These are phyloP conservation scores for Aspiorhynchus laticeps DNA, from an alignment of 2,113 vertebrate species.

Conservation along the genomic window DNA sequence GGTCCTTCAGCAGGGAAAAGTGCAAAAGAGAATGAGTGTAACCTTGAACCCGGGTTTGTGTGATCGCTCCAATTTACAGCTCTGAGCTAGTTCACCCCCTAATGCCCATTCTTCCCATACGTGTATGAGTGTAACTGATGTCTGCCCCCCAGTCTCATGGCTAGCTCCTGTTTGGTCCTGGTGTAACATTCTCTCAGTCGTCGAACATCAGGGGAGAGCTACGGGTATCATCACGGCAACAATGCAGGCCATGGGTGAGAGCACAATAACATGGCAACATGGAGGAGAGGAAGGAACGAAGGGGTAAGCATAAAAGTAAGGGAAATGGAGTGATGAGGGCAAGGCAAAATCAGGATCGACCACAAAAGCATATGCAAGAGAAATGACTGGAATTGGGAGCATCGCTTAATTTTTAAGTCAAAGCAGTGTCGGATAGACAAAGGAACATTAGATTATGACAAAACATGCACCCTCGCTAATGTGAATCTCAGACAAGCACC, in stretches of 20 bases:
- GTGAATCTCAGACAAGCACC: constrained; percentile 22
- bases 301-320: constrained; percentile 18
- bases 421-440: constrained; percentile 34
- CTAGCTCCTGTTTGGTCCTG: constrained; percentile 90
- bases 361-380: constrained; percentile 56
- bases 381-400: constrained; percentile 49
- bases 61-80: background rate
- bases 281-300: constrained; percentile 34
- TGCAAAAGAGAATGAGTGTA: background rate
- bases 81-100: background rate
- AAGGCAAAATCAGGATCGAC: constrained; percentile 71
- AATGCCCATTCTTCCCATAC: background rate
- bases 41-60: background rate
- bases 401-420: constrained; percentile 52
- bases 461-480: constrained; percentile 12
- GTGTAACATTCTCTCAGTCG: constrained; percentile 89
- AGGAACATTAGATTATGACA: constrained; percentile 8
- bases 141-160: constrained; percentile 87
- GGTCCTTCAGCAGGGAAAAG: background rate
- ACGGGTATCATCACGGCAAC: constrained; percentile 64
- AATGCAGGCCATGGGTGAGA: constrained; percentile 50
- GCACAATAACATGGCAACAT: constrained; percentile 52
- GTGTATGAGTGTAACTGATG: constrained; percentile 82
- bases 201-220: constrained; percentile 90
- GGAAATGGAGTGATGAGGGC: constrained; percentile 43